These are phyloP conservation scores for Propithecus coquereli DNA, from an alignment of 2,113 vertebrate genomes.

Conservation along the genomic window DNA sequence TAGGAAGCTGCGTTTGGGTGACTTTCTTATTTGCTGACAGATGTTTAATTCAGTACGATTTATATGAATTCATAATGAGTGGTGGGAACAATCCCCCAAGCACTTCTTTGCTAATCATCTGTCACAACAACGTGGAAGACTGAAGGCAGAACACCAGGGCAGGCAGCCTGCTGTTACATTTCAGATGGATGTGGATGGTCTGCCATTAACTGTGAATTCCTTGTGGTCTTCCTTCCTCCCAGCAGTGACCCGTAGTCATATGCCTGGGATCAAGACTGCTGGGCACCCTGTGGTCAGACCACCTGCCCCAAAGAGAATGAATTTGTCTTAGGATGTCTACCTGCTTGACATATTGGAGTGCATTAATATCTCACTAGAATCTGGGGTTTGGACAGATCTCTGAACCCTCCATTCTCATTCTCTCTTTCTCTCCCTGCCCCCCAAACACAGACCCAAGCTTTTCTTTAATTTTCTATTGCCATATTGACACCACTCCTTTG, in stretches of 20 bases:
- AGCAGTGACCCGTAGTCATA: not conserved
- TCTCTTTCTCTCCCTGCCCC: not conserved
- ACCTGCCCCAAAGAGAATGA: not conserved
- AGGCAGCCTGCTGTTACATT: not conserved
- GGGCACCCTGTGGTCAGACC: not conserved
- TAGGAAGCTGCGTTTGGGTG: not conserved
- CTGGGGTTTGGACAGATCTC: not conserved
- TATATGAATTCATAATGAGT: not conserved
- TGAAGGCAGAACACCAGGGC: not conserved
- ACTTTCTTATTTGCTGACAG: not conserved
- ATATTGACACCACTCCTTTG: accelerated
- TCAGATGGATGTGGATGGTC: not conserved
- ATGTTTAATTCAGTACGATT: constrained; percentile 24
- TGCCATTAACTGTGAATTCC: not conserved
- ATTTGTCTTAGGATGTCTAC: not conserved
- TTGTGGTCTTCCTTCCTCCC: not conserved
- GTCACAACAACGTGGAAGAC: not conserved
- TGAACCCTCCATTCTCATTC: not conserved
- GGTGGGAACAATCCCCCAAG: not conserved
- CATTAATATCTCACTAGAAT: not conserved
- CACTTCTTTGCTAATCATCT: constrained; percentile 17
- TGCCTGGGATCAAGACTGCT: not conserved
- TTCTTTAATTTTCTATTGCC: not conserved
- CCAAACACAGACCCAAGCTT: too few relatives aligned
- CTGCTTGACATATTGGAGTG: not conserved